Conservation (phyloP, 1,140 invertebrate genomes). For the Ctenoplectra terminalis region DNA sequence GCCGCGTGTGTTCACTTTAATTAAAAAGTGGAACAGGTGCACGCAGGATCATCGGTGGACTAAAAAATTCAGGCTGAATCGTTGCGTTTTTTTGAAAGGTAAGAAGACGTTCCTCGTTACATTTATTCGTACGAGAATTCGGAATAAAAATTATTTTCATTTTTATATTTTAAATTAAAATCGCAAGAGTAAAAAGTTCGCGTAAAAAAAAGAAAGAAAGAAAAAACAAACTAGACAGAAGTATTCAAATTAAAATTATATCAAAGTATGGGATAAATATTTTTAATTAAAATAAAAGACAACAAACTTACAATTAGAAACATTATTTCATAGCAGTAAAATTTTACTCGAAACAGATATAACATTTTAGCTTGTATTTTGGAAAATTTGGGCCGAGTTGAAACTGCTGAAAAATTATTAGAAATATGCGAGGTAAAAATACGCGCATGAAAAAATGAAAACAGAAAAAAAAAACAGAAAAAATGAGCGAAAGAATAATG, state of each 20-base stretch:
- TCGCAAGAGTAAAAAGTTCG: no score
- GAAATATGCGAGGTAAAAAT: not conserved
- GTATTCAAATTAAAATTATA: no score
- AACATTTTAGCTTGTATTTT: no score
- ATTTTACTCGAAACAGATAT: no score
- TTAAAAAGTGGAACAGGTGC: slow-evolving; percentile 43
- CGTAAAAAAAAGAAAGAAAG: no score
- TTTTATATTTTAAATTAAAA: no score
- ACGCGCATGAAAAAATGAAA: not conserved
- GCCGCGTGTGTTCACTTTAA: slow-evolving; percentile 34
- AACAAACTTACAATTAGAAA: no score
- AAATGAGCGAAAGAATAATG: slow-evolving; percentile 1
- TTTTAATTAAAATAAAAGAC: not conserved
- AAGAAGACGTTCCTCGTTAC: not conserved
- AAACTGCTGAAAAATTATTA: not conserved
- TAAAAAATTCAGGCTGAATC: slow-evolving; percentile 4
- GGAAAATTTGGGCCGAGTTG: not conserved
- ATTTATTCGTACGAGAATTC: not conserved
- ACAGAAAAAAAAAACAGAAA: not conserved
- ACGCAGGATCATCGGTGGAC: no score
- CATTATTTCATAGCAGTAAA: no score
- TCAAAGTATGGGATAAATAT: no score
- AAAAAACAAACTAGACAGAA: no score
- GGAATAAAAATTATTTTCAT: not conserved
- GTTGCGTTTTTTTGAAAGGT: not conserved